phyloP scores from a whole-genome alignment of 2,113 vertebrate genomes.

The Synchiropus splendidus region DNA sequence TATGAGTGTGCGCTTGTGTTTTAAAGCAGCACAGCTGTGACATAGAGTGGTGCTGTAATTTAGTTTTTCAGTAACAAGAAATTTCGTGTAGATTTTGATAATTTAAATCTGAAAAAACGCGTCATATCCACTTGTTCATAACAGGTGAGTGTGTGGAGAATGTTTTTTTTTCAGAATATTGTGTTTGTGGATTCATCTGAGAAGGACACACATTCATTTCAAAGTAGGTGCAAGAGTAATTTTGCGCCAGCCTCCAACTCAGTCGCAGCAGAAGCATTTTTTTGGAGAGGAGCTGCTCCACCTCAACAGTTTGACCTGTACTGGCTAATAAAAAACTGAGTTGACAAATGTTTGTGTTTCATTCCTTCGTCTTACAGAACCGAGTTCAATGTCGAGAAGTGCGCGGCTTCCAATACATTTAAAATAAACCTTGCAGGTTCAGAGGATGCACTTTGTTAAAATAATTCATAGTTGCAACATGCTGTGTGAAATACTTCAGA shows the following conservation, averaged over 20 bases:
- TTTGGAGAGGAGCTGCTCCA: slow-evolving; percentile 47
- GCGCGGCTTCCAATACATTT: too few relatives aligned
- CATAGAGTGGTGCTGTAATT: slow-evolving; percentile 9
- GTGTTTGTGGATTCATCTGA: slow-evolving; percentile 23
- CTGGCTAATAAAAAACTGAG: slow-evolving; percentile 68
- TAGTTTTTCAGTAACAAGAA: slow-evolving; percentile 23
- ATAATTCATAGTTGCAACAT: too few relatives aligned
- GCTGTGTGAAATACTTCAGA: too few relatives aligned
- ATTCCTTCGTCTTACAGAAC: slow-evolving; percentile 5
- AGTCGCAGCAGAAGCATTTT: slow-evolving; percentile 39
- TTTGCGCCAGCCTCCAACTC: slow-evolving; percentile 24
- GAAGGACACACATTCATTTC: too few relatives aligned
- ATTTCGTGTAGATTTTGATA: slow-evolving; percentile 14
- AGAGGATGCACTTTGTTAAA: too few relatives aligned
- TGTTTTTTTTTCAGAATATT: slow-evolving; percentile 28
- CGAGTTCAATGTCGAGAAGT: too few relatives aligned
- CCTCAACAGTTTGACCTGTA: slow-evolving; percentile 55
- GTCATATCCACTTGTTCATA: slow-evolving; percentile 9
- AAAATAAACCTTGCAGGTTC: too few relatives aligned
- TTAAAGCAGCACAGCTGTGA: too few relatives aligned
- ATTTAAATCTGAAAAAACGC: slow-evolving; percentile 11
- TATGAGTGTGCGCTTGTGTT: slow-evolving; percentile 27
- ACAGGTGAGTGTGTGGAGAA: slow-evolving; percentile 9
- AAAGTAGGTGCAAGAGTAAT: slow-evolving; percentile 1
- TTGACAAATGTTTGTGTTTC: slow-evolving; percentile 49